Evolutionary conservation across 2,888 invertebrate genomes (phyloP), one percentile per base, ranked within the genome.

Genomic region (Nudaria mundana): DNA sequence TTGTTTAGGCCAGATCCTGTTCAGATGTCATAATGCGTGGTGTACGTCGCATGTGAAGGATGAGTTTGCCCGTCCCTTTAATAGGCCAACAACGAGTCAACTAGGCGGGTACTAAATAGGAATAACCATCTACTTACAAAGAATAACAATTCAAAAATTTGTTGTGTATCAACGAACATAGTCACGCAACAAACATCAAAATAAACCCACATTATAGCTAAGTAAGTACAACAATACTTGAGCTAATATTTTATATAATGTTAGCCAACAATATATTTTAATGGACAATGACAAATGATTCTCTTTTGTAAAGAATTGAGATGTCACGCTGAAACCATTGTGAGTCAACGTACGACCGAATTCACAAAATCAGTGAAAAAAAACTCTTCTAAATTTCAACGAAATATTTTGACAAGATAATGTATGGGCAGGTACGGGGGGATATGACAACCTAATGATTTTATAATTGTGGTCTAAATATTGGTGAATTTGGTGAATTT

Each of bases 391-490:
- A 56, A 52, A 62, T 63, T 71, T 68, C 68, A 69, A 66, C 71
- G 85, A 84, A 88, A 86, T 87, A 86, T 88, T 88, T 84, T 87
- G 88, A 87, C 87, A 87, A 72, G 69, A 79, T 83, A 86, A 87
- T 86, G 78, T 74, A 82, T 79, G 66, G 74, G 68, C 81, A 78
- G 82, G 85, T 80, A 76, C 44, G 59, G 45, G 46, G n/a, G 35
- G 46, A 49, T 41, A 57, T 75, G 80, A 70, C 71, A 59, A 63
- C 68, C 79, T 87, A 87, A 87, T 86, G 80, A 81, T 78, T 45
- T 44, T 70, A 66, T 80, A 83, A 85, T 81, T 70, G 74, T 55
- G 48, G 64, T 60, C 55, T 56, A 57, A 66, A 52, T 56, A 52
- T 32, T 31, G 43, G 30, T 24, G 23, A 49, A 56, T 47, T 39